Evolutionary conservation across 2,113 vertebrate genomes (phyloP).

Genomic region (Caloenas nicobarica): DNA sequence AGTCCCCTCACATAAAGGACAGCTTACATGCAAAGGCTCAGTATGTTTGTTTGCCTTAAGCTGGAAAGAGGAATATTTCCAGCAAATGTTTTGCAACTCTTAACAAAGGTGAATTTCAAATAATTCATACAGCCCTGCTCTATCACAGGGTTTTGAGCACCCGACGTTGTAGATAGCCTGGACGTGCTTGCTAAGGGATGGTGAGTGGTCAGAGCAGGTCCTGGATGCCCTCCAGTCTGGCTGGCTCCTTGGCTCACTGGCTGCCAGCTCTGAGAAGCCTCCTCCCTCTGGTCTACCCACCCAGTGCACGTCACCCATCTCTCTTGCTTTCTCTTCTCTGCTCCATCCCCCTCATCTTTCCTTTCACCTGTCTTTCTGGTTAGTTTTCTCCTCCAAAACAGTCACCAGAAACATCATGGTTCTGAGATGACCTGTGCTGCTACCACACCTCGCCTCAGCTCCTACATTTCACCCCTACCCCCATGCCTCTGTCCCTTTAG

Average conservation of each 20-base stretch:
- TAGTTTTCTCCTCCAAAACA: not conserved
- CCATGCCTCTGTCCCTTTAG: not conserved
- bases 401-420: not conserved
- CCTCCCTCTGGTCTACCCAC: not conserved
- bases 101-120: not conserved
- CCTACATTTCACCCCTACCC: not conserved
- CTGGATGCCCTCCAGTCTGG: not conserved
- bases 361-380: not conserved
- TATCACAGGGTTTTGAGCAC: not conserved
- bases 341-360: not conserved
- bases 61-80: not conserved
- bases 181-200: not conserved
- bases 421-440: not conserved
- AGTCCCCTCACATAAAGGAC: not conserved
- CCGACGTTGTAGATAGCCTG: not conserved
- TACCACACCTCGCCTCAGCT: not conserved
- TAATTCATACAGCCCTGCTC: not conserved
- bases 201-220: not conserved
- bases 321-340: not conserved
- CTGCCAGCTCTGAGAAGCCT: not conserved
- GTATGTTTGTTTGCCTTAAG: not conserved
- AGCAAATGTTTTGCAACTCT: not conserved
- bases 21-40: fast-evolving
- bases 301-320: not conserved
- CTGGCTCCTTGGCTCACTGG: not conserved